Conservation (phyloP, 2,797 vertebrate genomes). For the Triplophysa yarkandensis region DNA sequence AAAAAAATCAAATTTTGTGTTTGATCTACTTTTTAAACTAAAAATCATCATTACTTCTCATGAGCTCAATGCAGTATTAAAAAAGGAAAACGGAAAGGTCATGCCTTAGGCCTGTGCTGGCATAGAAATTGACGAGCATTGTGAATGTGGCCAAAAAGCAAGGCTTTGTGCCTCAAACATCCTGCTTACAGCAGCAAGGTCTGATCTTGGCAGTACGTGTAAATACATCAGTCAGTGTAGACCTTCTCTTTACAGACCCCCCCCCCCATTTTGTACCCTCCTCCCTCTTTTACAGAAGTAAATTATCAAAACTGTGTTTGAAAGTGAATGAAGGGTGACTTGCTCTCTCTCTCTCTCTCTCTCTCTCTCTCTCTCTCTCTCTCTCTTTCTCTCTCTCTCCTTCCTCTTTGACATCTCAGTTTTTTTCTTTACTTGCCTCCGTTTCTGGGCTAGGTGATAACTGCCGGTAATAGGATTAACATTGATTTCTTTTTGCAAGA, state of each 20-base stretch:
- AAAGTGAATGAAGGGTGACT: constrained; percentile 97
- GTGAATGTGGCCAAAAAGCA: constrained; percentile 77
- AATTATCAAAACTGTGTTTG: constrained; percentile 98
- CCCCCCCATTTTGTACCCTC: constrained; percentile 51
- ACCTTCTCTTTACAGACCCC: constrained; percentile 56
- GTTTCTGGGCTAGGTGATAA: constrained; percentile 99
- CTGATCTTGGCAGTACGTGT: constrained; percentile 85
- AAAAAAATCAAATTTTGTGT: no score
- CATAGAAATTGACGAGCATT: constrained; percentile 74
- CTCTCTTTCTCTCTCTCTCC: constrained; percentile 70
- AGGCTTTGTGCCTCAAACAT: constrained; percentile 83
- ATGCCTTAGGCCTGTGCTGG: constrained; percentile 70
- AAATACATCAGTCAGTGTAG: constrained; percentile 80
- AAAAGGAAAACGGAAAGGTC: constrained; percentile 68
- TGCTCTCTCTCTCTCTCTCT: constrained; percentile 77
- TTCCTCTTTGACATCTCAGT: constrained; percentile 97
- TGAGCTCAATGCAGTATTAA: constrained; percentile 2
- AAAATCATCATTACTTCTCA: constrained; percentile 5
- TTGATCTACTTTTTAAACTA: background rate
- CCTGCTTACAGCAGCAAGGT: constrained; percentile 87
- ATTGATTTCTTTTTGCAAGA: constrained; percentile 99
- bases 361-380: constrained; percentile 72
- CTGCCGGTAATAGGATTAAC: constrained; percentile 99
- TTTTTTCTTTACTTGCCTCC: constrained; percentile 88
- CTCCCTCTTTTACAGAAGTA: constrained; percentile 85